Conservation (phyloP, 2,113 vertebrate species). For the Bambusicola thoracicus region DNA sequence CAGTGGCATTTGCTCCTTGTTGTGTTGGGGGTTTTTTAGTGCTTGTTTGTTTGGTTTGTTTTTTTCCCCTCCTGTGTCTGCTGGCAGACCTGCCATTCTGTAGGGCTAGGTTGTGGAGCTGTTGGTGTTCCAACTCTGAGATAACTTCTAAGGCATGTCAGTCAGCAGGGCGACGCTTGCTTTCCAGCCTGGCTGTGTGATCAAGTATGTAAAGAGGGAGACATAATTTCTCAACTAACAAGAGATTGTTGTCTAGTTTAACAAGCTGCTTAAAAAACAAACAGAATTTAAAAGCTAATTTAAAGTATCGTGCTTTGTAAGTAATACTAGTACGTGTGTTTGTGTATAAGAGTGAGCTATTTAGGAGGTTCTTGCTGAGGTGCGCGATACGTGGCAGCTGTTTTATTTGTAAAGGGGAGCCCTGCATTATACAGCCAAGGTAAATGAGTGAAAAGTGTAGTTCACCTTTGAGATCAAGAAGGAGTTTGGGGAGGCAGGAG, state of each 20-base stretch:
- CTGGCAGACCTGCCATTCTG: not conserved
- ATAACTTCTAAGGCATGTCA: not conserved
- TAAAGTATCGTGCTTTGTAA: not conserved
- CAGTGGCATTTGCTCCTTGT: not conserved
- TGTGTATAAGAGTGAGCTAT: not conserved
- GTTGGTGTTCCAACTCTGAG: not conserved
- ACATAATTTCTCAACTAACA: not conserved
- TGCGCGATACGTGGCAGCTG: not conserved
- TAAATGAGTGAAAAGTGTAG: not conserved
- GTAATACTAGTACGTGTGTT: not conserved
- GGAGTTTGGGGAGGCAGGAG: not conserved
- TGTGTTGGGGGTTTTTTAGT: not conserved
- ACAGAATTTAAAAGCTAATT: not conserved
- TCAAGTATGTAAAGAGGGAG: not conserved
- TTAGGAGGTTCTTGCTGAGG: not conserved
- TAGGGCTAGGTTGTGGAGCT: not conserved
- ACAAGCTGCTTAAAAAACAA: not conserved
- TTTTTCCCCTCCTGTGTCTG: not conserved
- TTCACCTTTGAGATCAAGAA: not conserved
- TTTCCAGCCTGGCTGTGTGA: not conserved
- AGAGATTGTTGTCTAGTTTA: not conserved
- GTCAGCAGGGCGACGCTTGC: fast-evolving
- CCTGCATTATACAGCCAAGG: not conserved
- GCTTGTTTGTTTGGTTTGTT: not conserved
- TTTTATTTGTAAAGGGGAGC: not conserved